Percentiles rank a stretch among this genome's conserved stretches.
These are phyloP conservation scores for Heliconius eleuchia DNA, from an alignment of 1,140 invertebrate genomes.

Conservation along the genomic window DNA sequence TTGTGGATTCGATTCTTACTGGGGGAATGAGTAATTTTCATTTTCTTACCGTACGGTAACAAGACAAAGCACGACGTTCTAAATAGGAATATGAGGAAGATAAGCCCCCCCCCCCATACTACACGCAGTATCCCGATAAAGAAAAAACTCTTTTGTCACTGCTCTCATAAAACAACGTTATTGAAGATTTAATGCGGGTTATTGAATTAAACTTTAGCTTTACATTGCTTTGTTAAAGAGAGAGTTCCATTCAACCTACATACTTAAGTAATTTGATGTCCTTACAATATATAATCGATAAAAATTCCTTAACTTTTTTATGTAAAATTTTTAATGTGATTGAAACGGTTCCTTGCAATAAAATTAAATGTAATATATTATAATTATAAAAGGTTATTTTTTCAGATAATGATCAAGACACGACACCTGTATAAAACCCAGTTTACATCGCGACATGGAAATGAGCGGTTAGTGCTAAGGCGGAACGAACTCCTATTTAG, in stretches of 20 bases:
- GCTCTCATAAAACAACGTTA: neutral
- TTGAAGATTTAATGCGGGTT: neutral
- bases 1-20: no score
- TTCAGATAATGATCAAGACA: no score
- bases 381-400: neutral
- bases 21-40: no score
- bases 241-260: neutral
- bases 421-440: no score
- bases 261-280: slow-evolving; percentile 9
- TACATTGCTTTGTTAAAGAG: neutral
- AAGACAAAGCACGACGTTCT: no score
- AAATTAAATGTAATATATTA: neutral
- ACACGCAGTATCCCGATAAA: no score
- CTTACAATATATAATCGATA: neutral
- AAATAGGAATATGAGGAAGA: no score
- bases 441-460: no score
- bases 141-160: neutral
- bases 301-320: neutral
- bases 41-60: no score
- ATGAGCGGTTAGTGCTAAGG: no score
- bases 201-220: neutral
- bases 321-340: neutral
- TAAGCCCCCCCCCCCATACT: no score
- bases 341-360: neutral
- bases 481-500: no score